Base-by-base conservation (phyloP, 2,797 vertebrate species). In the Xenopus petersii region DNA sequence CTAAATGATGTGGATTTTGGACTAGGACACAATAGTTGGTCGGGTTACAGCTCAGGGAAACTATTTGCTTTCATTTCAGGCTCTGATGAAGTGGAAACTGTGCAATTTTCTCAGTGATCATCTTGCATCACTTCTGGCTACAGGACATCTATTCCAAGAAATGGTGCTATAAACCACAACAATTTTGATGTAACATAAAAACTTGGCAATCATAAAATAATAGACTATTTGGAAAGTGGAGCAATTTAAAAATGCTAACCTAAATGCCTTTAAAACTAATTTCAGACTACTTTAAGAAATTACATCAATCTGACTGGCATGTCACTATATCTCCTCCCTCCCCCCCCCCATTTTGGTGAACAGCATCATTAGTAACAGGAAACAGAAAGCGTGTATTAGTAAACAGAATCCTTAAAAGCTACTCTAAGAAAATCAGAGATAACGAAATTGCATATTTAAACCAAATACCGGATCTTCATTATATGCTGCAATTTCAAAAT, bases 21-120 rank as follows among this genome's bases (percentile, higher is more conserved):
- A 42, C 49, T 49, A 30, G 26, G 51, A 64, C 33, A 76, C 54
- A 54, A 49, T 17, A 48, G 30, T 70, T 42, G 26, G 47, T 61
- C 60, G 36, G 72, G 64, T 51, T 81, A 73, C 33, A 79, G 82
- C 21, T 56, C 16, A 67, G 81, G 84, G 85, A 80, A 7, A 82
- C 73, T 81, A 81, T 81, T 85, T 82, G 75, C 58, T 83, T 85
- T 84, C 59, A 75, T 82, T 70, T 83, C 10, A 76, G 68, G 68
- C 51, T 58, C 67, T 79, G 76, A 64, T 85, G 81, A 82, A 82
- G 73, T 81, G 79, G 69, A 87, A 86, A 85, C 47, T 64, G 62
- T 81, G 76, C 46, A 78, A 73, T 85, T 84, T 84, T 82, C 74
- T 83, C 80, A 75, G 74, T 75, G 58, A 68, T 59, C 71, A 70